These are phyloP conservation scores for Capitulum mitella DNA, from an alignment of 2,888 invertebrate species.

Conservation along the genomic window DNA sequence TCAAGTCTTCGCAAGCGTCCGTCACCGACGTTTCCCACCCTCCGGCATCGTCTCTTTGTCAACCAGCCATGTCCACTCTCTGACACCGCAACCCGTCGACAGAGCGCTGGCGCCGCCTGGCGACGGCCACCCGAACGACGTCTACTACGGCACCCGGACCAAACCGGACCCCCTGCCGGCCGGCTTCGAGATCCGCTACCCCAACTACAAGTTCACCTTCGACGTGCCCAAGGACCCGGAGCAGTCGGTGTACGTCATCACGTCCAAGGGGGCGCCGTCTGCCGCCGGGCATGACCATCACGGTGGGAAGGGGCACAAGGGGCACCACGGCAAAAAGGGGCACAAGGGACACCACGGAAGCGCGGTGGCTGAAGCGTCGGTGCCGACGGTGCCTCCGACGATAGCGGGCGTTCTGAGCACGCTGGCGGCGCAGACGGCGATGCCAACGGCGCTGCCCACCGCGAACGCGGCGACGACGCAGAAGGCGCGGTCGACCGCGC, in stretches of 20 bases:
- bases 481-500: neutral
- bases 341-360: too few species aligned
- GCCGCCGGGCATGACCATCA: neutral
- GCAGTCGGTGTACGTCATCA: slow-evolving; percentile 4
- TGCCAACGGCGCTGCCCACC: neutral
- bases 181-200: neutral
- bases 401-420: too few species aligned
- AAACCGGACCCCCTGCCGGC: neutral
- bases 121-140: neutral
- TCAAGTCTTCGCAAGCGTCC: too few species aligned
- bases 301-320: neutral
- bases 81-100: too few species aligned
- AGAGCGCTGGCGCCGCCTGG: neutral
- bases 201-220: neutral
- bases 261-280: neutral
- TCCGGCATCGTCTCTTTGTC: too few species aligned
- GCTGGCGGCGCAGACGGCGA: neutral
- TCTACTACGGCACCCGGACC: neutral
- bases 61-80: too few species aligned
- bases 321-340: too few species aligned
- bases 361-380: too few species aligned
- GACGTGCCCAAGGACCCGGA: slow-evolving; percentile 23
- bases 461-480: neutral
- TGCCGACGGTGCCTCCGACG: too few species aligned
- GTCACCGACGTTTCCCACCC: too few species aligned